These are phyloP conservation scores for Menidia beryllina DNA, from an alignment of 2,113 vertebrate genomes.

Conservation along the genomic window DNA sequence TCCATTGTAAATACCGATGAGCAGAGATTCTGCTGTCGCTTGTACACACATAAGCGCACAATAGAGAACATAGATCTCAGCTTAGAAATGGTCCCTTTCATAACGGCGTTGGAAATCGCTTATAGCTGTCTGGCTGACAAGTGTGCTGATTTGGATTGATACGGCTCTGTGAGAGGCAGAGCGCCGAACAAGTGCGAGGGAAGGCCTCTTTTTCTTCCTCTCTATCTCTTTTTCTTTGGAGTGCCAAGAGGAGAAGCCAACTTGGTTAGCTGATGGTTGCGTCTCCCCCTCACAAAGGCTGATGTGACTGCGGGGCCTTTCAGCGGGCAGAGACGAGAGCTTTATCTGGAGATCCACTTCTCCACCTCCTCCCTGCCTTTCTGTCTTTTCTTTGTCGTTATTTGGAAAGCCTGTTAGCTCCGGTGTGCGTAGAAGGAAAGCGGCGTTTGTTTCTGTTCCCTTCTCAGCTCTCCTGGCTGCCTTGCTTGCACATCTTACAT, in stretches of 20 bases:
- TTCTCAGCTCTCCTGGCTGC: slow-evolving; percentile 35
- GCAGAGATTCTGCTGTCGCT: slow-evolving; percentile 44
- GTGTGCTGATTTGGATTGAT: slow-evolving; percentile 79
- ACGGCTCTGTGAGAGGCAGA: slow-evolving; percentile 72
- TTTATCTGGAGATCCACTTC: slow-evolving; percentile 81
- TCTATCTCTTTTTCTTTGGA: slow-evolving; percentile 54
- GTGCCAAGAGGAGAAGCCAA: slow-evolving; percentile 76
- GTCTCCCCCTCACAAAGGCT: slow-evolving; percentile 74
- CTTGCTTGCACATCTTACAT: slow-evolving; percentile 41
- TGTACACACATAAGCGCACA: slow-evolving; percentile 50
- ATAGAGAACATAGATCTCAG: slow-evolving; percentile 66
- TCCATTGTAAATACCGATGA: slow-evolving; percentile 52
- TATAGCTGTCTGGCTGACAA: slow-evolving; percentile 77
- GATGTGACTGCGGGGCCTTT: slow-evolving; percentile 77
- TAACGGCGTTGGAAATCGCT: slow-evolving; percentile 68
- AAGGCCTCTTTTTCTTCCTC: slow-evolving; percentile 64
- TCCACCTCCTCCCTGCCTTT: slow-evolving; percentile 65
- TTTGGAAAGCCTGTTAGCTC: slow-evolving; percentile 76
- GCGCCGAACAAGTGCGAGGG: slow-evolving; percentile 69
- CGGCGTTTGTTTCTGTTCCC: slow-evolving; percentile 40
- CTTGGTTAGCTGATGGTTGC: slow-evolving; percentile 56
- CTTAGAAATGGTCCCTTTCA: slow-evolving; percentile 69
- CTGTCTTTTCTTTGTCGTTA: slow-evolving; percentile 51
- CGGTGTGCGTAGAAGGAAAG: slow-evolving; percentile 53
- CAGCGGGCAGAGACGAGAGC: slow-evolving; percentile 74